A percentile compares a stretch with the other conserved stretches of the same genome.
Conservation (phyloP, 1,140 invertebrate species). For the Tetramorium simillimum region DNA sequence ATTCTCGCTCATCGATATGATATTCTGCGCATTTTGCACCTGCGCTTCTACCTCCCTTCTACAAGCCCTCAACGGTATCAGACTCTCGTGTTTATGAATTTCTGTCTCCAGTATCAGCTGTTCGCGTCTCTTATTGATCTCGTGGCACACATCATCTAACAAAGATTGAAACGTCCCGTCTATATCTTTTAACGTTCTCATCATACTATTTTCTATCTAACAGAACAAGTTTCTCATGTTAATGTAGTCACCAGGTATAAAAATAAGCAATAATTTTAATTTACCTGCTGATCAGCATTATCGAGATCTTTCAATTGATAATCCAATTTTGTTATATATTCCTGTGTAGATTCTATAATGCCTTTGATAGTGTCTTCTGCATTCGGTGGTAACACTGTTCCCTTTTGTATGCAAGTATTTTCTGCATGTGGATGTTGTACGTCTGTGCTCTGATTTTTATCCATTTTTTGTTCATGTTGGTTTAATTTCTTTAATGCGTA, state of each 20-base stretch:
- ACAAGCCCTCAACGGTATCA: constrained; percentile 72
- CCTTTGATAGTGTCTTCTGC: constrained; percentile 65
- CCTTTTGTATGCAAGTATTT: background rate
- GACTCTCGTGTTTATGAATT: constrained; percentile 69
- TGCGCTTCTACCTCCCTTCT: constrained; percentile 70
- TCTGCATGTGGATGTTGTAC: constrained; percentile 26
- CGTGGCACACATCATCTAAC: constrained; percentile 60
- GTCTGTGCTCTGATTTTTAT: constrained; percentile 45
- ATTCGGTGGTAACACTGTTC: constrained; percentile 51
- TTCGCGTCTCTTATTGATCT: constrained; percentile 73
- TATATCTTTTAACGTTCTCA: constrained; percentile 65
- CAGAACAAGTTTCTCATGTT: constrained; percentile 37
- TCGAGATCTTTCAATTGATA: constrained; percentile 71
- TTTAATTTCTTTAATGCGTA: constrained; percentile 65
- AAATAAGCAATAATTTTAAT: constrained; percentile 13
- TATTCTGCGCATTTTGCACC: constrained; percentile 63
- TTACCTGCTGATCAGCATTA: constrained; percentile 70
- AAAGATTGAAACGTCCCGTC: constrained; percentile 70
- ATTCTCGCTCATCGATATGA: constrained; percentile 57
- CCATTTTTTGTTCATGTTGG: constrained; percentile 46
- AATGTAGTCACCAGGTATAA: background rate
- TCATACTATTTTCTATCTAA: constrained; percentile 68
- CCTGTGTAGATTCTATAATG: constrained; percentile 65
- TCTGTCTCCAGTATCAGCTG: constrained; percentile 71
- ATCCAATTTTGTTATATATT: constrained; percentile 70